phyloP scores from a whole-genome alignment of 2,797 vertebrate species.

The Esox masquinongy region DNA sequence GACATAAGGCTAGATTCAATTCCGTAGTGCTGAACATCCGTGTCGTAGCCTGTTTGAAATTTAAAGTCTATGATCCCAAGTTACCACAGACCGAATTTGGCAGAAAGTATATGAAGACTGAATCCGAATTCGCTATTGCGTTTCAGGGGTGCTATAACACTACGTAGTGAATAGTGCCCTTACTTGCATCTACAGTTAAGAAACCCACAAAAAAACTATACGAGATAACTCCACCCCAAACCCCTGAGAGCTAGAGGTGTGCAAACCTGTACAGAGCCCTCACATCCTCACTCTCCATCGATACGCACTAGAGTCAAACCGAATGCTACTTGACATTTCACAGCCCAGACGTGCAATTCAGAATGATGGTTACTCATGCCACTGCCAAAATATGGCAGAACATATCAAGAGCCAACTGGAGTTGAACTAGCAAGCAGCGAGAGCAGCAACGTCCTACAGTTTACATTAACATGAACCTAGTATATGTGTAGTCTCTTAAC shows the following conservation, averaged over 20 bases:
- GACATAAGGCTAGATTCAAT: too few relatives aligned
- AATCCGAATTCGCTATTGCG: too few relatives aligned
- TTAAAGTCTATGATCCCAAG: too few relatives aligned
- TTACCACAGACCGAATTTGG: too few relatives aligned
- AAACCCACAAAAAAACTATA: background rate
- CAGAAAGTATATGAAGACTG: too few relatives aligned
- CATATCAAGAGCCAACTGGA: conserved; percentile 45
- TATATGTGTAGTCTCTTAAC: conserved; percentile 45
- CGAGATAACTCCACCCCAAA: conserved; percentile 1
- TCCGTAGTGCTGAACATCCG: too few relatives aligned
- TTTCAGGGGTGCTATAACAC: too few relatives aligned
- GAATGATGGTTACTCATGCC: conserved; percentile 48
- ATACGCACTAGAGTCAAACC: background rate
- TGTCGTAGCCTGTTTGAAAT: too few relatives aligned
- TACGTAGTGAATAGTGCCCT: too few relatives aligned
- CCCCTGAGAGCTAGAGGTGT: background rate
- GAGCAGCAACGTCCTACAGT: conserved; percentile 14
- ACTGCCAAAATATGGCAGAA: conserved; percentile 52
- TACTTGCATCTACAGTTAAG: background rate
- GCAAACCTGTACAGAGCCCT: conserved; percentile 13
- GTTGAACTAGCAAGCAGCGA: conserved; percentile 54
- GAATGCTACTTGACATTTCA: conserved; percentile 12
- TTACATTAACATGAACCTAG: conserved; percentile 45
- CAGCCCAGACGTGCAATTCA: conserved; percentile 56
- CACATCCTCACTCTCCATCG: conserved; percentile 8